phyloP scores from a whole-genome alignment of 1,140 invertebrate species.

The Plectus sambesii region DNA sequence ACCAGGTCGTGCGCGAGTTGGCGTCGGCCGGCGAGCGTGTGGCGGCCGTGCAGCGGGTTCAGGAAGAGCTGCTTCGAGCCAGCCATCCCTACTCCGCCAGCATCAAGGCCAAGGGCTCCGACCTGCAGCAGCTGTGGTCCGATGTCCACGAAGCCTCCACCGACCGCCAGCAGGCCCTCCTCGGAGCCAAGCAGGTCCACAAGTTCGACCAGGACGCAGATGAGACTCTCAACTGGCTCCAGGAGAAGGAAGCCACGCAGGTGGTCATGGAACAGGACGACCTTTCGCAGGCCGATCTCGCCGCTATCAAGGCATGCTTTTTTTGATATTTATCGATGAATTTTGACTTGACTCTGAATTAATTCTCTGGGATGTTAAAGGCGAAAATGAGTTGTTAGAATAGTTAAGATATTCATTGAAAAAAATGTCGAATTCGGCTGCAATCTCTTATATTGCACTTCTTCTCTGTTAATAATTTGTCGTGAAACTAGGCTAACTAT shows the following conservation, averaged over 20 bases:
- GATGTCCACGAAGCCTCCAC: conserved; percentile 80
- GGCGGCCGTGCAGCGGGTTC: conserved; percentile 49
- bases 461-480: too few species aligned
- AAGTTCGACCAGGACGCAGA: conserved; percentile 80
- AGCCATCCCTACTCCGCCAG: conserved; percentile 69
- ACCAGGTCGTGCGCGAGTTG: conserved; percentile 66
- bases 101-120: conserved; percentile 64
- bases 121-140: conserved; percentile 76
- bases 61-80: conserved; percentile 59
- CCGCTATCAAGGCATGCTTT: conserved; percentile 61
- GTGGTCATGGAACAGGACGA: conserved; percentile 47
- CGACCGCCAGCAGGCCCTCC: conserved; percentile 76
- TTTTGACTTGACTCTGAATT: too few species aligned
- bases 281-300: conserved; percentile 39
- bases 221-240: conserved; percentile 82
- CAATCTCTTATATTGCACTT: too few species aligned
- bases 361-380: too few species aligned
- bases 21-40: conserved; percentile 69
- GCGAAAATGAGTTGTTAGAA: too few species aligned
- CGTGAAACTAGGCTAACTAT: too few species aligned
- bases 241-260: conserved; percentile 74
- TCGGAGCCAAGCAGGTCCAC: conserved; percentile 76
- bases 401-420: too few species aligned
- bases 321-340: too few species aligned
- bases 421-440: too few species aligned